Evolutionary conservation across 2,113 vertebrate species (phyloP).

Genomic region (Aptenodytes forsteri): DNA sequence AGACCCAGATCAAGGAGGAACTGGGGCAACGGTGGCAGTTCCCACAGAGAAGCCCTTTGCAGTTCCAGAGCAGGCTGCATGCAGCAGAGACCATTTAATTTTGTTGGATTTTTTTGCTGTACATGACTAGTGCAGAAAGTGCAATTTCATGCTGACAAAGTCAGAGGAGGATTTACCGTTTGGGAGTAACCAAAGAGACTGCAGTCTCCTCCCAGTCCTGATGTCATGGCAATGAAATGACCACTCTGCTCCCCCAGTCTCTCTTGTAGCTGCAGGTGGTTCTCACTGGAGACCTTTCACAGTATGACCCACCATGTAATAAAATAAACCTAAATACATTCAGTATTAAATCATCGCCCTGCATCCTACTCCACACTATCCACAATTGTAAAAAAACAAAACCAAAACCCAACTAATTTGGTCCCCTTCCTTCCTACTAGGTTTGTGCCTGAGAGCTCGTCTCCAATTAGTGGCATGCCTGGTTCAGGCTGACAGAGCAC

Average conservation of each 20-base stretch:
- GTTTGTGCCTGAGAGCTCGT: background rate
- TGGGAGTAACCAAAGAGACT: background rate
- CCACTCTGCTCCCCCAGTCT: rapidly evolving
- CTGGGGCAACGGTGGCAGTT: background rate
- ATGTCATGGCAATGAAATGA: background rate
- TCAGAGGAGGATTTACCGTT: background rate
- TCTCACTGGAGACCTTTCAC: background rate
- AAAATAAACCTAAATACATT: background rate
- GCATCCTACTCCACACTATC: background rate
- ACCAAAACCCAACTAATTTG: background rate
- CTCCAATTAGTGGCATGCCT: background rate
- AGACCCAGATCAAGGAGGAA: background rate
- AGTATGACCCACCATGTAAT: background rate
- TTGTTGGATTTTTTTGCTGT: background rate
- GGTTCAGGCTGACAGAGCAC: background rate
- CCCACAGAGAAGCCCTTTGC: background rate
- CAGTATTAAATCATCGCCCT: background rate
- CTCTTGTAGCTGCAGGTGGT: background rate
- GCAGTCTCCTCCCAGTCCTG: background rate
- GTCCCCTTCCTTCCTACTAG: background rate
- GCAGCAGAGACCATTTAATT: background rate
- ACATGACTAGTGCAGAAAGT: background rate
- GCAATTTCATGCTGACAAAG: background rate
- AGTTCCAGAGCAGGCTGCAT: background rate
- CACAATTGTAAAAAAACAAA: background rate